Conservation (phyloP, 2,888 invertebrate genomes). For the Oithona nana region DNA sequence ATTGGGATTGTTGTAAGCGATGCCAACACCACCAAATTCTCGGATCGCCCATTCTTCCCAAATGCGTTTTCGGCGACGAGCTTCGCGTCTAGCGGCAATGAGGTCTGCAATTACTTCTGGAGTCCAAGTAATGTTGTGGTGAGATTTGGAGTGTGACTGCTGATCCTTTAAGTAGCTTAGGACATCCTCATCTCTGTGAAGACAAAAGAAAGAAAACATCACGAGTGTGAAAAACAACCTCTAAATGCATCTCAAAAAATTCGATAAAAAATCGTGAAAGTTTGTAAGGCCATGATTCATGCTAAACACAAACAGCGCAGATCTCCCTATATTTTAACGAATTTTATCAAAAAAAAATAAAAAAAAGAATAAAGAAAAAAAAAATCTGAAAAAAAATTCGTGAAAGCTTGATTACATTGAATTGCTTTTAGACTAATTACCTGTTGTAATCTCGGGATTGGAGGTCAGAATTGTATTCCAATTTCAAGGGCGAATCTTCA, state of each 20-base stretch:
- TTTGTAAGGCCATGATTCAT: no score
- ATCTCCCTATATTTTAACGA: no score
- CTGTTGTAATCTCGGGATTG: background rate
- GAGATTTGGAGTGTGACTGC: background rate
- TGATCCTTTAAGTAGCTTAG: background rate
- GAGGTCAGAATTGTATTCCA: background rate
- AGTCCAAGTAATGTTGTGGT: background rate
- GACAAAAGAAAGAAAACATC: no score
- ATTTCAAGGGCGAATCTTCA: background rate
- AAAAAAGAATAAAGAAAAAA: no score
- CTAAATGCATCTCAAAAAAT: no score
- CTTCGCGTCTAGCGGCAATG: background rate
- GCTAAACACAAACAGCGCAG: background rate
- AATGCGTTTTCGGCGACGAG: background rate
- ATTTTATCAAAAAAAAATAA: no score
- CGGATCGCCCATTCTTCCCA: background rate
- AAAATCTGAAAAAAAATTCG: no score
- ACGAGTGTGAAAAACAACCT: no score
- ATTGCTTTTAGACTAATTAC: no score
- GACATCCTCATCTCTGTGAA: background rate
- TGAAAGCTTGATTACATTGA: no score
- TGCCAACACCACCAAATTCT: background rate
- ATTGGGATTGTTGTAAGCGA: background rate
- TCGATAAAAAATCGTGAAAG: no score
- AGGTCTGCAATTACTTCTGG: slow-evolving; percentile 7